Evolutionary conservation across 2,888 invertebrate species (phyloP), one percentile per base, ranked within the genome.

Genomic region (Agapetus fuscipes): DNA sequence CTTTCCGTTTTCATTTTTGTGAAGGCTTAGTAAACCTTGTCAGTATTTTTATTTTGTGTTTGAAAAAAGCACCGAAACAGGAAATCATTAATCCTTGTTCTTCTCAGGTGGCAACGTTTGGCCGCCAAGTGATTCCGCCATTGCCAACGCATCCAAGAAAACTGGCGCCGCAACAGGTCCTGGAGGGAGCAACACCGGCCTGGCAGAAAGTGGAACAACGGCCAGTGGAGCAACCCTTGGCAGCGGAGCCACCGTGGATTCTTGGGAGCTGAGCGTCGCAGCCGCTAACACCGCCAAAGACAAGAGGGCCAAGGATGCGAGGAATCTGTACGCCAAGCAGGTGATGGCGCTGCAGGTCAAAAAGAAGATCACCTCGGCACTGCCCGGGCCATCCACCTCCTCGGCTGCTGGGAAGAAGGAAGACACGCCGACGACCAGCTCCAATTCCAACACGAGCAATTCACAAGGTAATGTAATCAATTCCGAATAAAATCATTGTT

Each of bases 261-360:
- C 84, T 39, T 81, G 91, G 52, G 70, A 71, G 51, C 70, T 86
- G n/a, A 84, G 84, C 51, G 79, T 88, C 39, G 86, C 87, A 7
- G 89, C 90, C 33, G 88, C 84, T 34, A 82, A 84, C 45, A 84
- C 85, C 12, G 89, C 89, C 35, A 89, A 90, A 64, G 90, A 90
- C 61, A 90, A 90, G 60, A 74, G 90, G 30, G 78, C 83, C 46
- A 90, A 89, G 59, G 87, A 87, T 63, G 78, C 80, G 34, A 80
- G 85, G 61, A 80, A 86, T 59, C 69, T 74, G 3, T 55, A 62
- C 34, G 57, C 67, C 46, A 69, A 68, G 44, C 64, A 66, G 17
- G 20, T 9, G 5, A 64, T 57, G 13, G 49, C 54, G 20, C 54
- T 54, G n/a, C 59, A 61, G 3, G 55, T 55, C 36, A 52, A 56